These are phyloP conservation scores for Chauna torquata DNA, from an alignment of 2,113 vertebrate genomes.

Conservation along the genomic window DNA sequence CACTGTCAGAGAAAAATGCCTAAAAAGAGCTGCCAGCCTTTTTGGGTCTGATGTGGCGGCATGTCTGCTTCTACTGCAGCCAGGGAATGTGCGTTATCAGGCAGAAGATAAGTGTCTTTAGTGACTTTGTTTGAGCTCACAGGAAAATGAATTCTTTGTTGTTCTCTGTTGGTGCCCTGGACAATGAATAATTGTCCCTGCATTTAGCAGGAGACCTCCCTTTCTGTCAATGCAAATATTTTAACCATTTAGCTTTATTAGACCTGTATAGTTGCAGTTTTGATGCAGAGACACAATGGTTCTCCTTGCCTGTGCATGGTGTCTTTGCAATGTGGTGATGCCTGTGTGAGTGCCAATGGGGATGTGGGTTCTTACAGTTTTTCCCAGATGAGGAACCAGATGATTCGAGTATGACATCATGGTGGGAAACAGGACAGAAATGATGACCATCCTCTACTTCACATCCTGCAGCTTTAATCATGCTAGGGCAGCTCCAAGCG, in stretches of 20 bases:
- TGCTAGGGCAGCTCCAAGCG: neutral
- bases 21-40: rapidly evolving
- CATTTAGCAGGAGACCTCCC: neutral
- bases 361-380: neutral
- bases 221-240: neutral
- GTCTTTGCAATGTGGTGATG: neutral
- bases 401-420: neutral
- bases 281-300: neutral
- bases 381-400: neutral
- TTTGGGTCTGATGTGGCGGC: neutral
- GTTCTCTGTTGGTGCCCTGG: rapidly evolving
- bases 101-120: neutral
- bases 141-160: neutral
- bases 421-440: neutral
- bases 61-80: neutral
- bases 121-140: neutral
- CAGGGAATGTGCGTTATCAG: neutral
- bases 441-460: neutral
- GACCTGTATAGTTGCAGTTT: neutral
- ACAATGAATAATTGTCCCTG: neutral
- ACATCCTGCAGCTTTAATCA: neutral
- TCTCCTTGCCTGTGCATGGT: neutral
- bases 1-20: neutral
- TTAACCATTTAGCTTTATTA: neutral
- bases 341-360: neutral